phyloP scores from a whole-genome alignment of 23 tunicate genomes.

The Clavelina lepadiformis region DNA sequence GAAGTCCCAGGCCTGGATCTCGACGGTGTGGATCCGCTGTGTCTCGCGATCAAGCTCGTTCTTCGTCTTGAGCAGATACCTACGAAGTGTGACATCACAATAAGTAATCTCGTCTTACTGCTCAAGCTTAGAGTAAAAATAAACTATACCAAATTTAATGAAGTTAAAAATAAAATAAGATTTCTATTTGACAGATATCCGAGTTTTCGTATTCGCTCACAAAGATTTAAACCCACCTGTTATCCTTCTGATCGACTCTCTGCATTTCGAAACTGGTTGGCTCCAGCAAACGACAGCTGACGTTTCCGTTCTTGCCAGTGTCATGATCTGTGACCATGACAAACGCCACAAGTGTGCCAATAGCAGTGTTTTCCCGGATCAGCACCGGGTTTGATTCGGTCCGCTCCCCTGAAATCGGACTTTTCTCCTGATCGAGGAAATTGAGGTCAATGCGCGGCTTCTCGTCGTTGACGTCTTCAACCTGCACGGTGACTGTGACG shows the following conservation, averaged over 20 bases:
- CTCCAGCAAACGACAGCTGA: slow-evolving; percentile 40
- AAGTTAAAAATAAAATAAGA: no score
- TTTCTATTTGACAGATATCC: no score
- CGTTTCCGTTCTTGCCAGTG: slow-evolving; percentile 64
- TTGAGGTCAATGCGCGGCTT: slow-evolving; percentile 59
- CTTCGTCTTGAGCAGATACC: slow-evolving; percentile 53
- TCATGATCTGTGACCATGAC: slow-evolving; percentile 79
- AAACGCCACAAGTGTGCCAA: slow-evolving; percentile 66
- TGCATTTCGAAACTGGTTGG: slow-evolving; percentile 22
- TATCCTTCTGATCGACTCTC: slow-evolving; percentile 34
- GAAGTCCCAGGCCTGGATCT: slow-evolving; percentile 64
- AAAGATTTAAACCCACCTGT: no score
- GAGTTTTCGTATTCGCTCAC: no score
- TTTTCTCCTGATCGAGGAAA: slow-evolving; percentile 29
- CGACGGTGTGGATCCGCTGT: slow-evolving; percentile 29
- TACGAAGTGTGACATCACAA: slow-evolving; percentile 11
- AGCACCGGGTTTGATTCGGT: slow-evolving; percentile 14
- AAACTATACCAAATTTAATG: no score
- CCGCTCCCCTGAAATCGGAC: not conserved
- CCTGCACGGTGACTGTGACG: slow-evolving; percentile 65
- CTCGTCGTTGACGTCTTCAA: slow-evolving; percentile 81
- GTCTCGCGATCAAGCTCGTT: slow-evolving; percentile 64
- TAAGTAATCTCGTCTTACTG: no score
- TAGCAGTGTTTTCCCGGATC: slow-evolving; percentile 51
- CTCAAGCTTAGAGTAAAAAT: no score